phyloP scores from a whole-genome alignment of 2,797 vertebrate genomes.

The Loris lydekkerianus region DNA sequence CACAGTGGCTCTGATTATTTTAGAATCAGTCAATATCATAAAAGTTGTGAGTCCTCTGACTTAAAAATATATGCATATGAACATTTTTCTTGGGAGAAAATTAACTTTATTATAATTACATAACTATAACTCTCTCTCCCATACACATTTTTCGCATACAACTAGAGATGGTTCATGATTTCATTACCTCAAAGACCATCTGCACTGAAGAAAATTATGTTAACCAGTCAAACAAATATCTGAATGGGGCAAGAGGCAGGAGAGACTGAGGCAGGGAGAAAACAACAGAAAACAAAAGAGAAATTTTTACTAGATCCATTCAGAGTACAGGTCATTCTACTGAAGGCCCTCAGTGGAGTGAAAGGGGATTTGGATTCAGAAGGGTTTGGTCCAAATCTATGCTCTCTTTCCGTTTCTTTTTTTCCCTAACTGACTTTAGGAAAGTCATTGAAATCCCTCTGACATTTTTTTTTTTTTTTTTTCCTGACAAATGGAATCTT shows the following conservation, averaged over 20 bases:
- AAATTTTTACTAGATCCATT: background rate
- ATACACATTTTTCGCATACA: background rate
- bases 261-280: background rate
- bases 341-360: background rate
- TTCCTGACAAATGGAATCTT: background rate
- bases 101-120: background rate
- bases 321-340: background rate
- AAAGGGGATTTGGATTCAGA: conserved; percentile 13
- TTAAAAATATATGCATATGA: background rate
- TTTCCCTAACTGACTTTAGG: background rate
- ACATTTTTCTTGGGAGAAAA: conserved; percentile 20
- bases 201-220: background rate
- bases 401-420: background rate
- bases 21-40: background rate
- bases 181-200: background rate
- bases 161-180: background rate
- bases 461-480: background rate
- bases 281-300: background rate
- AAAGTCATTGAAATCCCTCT: background rate
- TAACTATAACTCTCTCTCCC: background rate
- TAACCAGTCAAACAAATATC: background rate
- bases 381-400: background rate
- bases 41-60: background rate
- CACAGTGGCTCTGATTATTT: background rate
- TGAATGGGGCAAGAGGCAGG: background rate